Evolutionary conservation across 2,113 vertebrate genomes (phyloP), one percentile per base, ranked within the genome.

Genomic region (Misgurnus anguillicaudatus): DNA sequence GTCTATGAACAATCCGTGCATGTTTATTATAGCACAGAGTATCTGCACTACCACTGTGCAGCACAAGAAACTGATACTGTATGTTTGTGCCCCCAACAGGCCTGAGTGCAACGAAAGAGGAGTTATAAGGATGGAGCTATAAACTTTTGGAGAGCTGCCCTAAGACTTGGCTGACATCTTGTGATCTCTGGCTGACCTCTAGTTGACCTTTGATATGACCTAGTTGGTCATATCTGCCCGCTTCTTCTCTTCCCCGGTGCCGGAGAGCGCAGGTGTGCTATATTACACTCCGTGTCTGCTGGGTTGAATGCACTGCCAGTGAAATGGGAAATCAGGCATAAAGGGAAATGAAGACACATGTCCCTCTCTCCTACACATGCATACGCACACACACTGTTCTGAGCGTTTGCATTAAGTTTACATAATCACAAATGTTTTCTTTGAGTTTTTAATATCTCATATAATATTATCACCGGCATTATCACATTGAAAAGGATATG

Each of bases 281-380:
- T 42, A 67, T 42, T 53, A 74, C 61, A 41, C 67, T 53, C 68
- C 5, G 8, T 41, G 38, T 42, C 38, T 72, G 38, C 53, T 10
- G 71, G 71, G 36, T 4, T 21, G 10, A 47, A 48, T 58, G 73
- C 60, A 38, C 10, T 47, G 48, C 63, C 16, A 68, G 42, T 75
- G 7, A 57, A 79, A 70, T 64, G 14, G 38, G 57, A 75, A 67
- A 70, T 73, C 69, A 38, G 39, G 9, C 58, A 47, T 47, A 60
- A 74, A 74, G 48, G 47, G 51, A 53, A 79, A 79, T 71, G 58
- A 72, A 71, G 58, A 53, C 57, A 62, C 71, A 62, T 36, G 57
- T 61, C 57, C 39, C 58, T 74, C 21, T 65, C 38, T 42, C 38
- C 11, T 24, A 9, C 55, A 8, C 57, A 55, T 17, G 21, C 70